Percentiles rank a stretch among this genome's conserved stretches.
Conservation (phyloP, 2,888 invertebrate genomes). For the Tenthredo distinguenda region DNA sequence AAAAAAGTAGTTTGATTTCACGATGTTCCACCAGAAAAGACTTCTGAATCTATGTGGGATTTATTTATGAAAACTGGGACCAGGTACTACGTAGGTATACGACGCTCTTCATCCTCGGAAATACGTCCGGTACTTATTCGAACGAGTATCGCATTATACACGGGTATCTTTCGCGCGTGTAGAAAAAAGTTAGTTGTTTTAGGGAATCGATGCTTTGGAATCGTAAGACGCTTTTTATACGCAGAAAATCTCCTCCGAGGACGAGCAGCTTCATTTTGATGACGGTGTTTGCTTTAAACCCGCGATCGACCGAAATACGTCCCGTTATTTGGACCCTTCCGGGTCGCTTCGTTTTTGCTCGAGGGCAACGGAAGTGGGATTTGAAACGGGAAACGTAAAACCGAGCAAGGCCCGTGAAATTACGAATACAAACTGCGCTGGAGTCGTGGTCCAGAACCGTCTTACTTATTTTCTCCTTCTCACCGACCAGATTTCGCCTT, state of each 20-base stretch:
- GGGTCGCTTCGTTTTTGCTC: background rate
- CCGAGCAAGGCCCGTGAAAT: slow-evolving; percentile 34
- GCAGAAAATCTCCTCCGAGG: background rate
- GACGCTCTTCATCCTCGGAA: background rate
- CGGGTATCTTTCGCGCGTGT: background rate
- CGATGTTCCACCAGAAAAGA: background rate
- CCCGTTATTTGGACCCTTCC: background rate
- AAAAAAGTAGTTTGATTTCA: background rate
- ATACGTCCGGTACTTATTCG: too few relatives aligned
- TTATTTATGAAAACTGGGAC: background rate
- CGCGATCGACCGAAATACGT: slow-evolving; percentile 14
- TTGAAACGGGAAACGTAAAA: slow-evolving; percentile 36
- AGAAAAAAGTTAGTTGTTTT: background rate
- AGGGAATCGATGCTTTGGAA: background rate
- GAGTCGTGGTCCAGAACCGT: background rate
- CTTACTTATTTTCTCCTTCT: background rate
- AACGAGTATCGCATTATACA: background rate
- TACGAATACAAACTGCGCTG: slow-evolving; percentile 36
- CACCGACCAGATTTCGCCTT: background rate
- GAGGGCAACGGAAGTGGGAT: slow-evolving; percentile 34
- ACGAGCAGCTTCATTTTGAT: slow-evolving; percentile 18
- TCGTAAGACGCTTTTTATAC: slow-evolving; percentile 10
- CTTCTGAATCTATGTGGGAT: background rate
- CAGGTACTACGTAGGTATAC: background rate
- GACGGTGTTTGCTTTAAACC: slow-evolving; percentile 30